These are phyloP conservation scores for Capra hircus DNA, from an alignment of 2,113 vertebrate species.

Conservation along the genomic window DNA sequence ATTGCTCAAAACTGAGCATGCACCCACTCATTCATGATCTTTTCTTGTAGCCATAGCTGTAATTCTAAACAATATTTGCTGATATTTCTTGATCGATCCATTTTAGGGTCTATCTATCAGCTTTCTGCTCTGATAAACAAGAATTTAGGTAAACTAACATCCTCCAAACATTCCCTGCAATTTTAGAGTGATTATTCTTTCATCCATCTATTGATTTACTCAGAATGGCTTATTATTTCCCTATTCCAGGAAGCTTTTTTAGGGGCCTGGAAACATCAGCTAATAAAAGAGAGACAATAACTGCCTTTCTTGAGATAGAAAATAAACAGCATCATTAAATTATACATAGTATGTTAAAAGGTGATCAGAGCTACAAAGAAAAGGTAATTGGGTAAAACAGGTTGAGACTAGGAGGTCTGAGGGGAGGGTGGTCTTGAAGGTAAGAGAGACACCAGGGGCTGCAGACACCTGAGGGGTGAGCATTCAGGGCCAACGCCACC, in stretches of 20 bases:
- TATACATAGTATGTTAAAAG: background rate
- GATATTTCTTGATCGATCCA: background rate
- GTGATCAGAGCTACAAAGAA: background rate
- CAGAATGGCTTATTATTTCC: background rate
- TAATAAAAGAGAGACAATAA: background rate
- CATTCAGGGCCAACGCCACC: rapidly evolving
- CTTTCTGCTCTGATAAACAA: background rate
- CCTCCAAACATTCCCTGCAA: background rate
- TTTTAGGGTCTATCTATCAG: background rate
- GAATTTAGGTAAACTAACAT: background rate
- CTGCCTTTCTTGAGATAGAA: background rate
- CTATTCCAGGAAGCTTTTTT: background rate
- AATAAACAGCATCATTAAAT: background rate
- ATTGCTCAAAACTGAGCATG: background rate
- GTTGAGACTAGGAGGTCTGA: background rate
- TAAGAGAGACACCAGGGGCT: rapidly evolving
- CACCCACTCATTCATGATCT: background rate
- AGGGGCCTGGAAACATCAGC: background rate
- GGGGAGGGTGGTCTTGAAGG: background rate
- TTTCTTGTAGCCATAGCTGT: background rate
- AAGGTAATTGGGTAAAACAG: background rate
- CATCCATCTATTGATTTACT: background rate
- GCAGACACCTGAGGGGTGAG: background rate
- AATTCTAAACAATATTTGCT: background rate
- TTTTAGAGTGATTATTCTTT: background rate